Evolutionary conservation across 2,888 invertebrate species (phyloP).

Genomic region (Diarsia dahlii): DNA sequence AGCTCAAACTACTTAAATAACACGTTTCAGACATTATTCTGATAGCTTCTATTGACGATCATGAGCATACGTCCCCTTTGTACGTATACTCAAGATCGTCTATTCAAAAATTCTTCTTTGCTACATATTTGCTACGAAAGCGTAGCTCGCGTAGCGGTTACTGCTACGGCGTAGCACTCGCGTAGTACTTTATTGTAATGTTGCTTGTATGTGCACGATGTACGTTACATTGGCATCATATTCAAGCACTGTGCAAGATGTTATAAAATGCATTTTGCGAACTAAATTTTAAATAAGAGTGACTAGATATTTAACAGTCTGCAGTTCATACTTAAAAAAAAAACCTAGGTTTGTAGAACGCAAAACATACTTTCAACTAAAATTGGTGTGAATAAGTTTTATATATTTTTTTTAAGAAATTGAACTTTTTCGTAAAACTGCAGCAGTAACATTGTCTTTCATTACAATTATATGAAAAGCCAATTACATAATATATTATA

Average conservation of each 20-base stretch:
- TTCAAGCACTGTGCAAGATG: not conserved
- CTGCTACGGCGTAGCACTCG: conserved; percentile 38
- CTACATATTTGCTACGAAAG: conserved; percentile 18
- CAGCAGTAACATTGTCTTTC: no score
- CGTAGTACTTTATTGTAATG: conserved; percentile 17
- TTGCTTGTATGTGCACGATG: not conserved
- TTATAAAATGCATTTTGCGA: not conserved
- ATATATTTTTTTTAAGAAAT: no score
- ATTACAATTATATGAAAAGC: no score
- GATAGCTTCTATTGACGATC: not conserved
- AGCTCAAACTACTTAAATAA: not conserved
- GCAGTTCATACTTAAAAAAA: no score
- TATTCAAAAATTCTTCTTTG: not conserved
- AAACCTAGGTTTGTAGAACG: no score
- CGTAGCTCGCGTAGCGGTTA: conserved; percentile 19
- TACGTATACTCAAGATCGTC: not conserved
- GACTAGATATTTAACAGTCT: not conserved
- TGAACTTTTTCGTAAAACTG: no score
- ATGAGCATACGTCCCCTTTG: not conserved
- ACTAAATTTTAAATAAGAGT: not conserved
- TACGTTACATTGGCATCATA: conserved; percentile 5
- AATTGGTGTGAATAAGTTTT: no score
- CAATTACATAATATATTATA: no score
- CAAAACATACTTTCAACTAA: no score
- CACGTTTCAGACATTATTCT: not conserved